Base-by-base conservation (phyloP, 2,888 invertebrate genomes). In the Anoplius nigerrimus region DNA sequence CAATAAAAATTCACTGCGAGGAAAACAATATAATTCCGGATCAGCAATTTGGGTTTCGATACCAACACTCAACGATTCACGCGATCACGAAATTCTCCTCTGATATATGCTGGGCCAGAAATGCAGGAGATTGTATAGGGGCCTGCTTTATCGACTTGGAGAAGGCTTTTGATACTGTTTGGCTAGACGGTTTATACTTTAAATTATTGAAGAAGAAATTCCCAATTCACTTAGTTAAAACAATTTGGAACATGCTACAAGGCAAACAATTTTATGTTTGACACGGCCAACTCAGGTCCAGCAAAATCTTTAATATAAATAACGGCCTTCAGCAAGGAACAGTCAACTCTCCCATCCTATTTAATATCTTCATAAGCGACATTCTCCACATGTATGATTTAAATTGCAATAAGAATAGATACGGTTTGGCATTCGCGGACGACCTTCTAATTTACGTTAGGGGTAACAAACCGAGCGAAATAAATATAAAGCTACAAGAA, bases 311-410 rank as follows among this genome's bases (percentile, higher is more conserved):
- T 22, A 8, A 4, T 0, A 53, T 74, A 20, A 0, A 16, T 3
- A 71, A 79, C 20, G 73, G 73, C 0, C 4, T 78, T 2, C 72
- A 75, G 8, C 75, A 76, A 27, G 72, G 74, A 0, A 62, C 72
- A 0, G 66, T 76, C 0, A 74, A 62, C 5, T 62, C 71, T 0
- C 75, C 64, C 0, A 53, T 63, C 1, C 43, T 74, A 0, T 72
- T 72, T 0, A 64, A 24, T 2, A 55, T 67, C 2, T 53, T 42
- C 2, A 62, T 56, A 0, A 51, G 51, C 13, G 70, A 74, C 11
- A 13, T 66, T 1, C 16, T 69, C 1, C 45, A 22, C 0, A 0
- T 51, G 0, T 72, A 45, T 11, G 52, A 61, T 3, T 18, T 66
- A 34, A 72, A 63, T 16, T 42, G 20, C 1, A 20, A 27, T 0